phyloP scores from a whole-genome alignment of 2,888 invertebrate species.

The Steinernema carpocapsae region DNA sequence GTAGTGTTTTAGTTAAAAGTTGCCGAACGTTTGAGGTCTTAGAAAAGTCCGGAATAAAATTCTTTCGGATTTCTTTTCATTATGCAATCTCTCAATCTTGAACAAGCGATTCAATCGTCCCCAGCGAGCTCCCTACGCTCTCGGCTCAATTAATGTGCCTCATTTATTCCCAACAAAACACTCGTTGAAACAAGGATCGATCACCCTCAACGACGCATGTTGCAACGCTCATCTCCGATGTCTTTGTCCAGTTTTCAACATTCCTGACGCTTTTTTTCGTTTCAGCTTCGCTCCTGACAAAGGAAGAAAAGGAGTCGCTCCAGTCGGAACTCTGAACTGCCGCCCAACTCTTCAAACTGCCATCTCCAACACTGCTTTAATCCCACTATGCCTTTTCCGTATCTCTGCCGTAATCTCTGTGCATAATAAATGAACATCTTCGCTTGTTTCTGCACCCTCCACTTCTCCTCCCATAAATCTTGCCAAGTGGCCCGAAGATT shows the following conservation, averaged over 20 bases:
- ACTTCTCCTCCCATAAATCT: background rate
- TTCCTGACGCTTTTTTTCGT: slow-evolving; percentile 12
- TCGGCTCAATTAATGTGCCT: too few relatives aligned
- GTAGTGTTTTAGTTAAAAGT: too few relatives aligned
- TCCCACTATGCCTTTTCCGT: background rate
- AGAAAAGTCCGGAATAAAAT: too few relatives aligned
- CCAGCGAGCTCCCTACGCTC: too few relatives aligned
- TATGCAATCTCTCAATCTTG: too few relatives aligned
- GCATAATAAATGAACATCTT: slow-evolving; percentile 26
- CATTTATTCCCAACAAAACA: too few relatives aligned
- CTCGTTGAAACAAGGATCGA: background rate
- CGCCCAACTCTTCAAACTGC: background rate
- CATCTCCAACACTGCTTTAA: background rate
- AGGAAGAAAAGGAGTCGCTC: slow-evolving; percentile 29
- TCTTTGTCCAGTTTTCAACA: background rate
- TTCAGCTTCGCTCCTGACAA: slow-evolving; percentile 16
- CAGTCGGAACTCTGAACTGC: slow-evolving; percentile 30
- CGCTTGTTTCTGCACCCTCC: background rate
- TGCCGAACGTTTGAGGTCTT: too few relatives aligned
- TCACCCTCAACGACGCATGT: background rate
- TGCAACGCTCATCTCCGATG: slow-evolving; percentile 8
- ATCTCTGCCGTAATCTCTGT: slow-evolving; percentile 7
- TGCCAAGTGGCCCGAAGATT: slow-evolving; percentile 6
- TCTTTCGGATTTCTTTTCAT: too few relatives aligned
- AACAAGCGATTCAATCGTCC: too few relatives aligned